phyloP scores from a whole-genome alignment of 1,140 invertebrate genomes.

The Onthophagus taurus region DNA sequence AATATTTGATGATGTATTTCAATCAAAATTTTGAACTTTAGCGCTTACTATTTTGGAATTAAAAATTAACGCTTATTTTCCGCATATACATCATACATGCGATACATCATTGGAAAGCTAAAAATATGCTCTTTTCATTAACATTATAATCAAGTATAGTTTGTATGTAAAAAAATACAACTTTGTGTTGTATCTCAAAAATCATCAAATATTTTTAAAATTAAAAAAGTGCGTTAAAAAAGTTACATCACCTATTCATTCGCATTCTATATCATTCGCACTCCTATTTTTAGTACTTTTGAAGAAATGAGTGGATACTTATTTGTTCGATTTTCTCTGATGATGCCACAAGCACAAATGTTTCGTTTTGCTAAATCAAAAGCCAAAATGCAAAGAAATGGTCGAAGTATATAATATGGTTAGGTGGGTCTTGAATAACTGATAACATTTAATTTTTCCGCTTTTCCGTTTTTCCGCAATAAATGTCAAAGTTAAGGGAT shows the following conservation, averaged over 20 bases:
- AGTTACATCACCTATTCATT: no score
- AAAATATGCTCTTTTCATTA: neutral
- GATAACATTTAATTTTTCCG: neutral
- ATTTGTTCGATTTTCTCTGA: conserved; percentile 7
- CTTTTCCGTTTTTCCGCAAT: conserved; percentile 6
- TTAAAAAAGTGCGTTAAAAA: neutral
- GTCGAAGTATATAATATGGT: neutral
- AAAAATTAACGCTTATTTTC: no score
- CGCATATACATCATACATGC: no score
- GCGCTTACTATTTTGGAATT: no score
- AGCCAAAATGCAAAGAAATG: neutral
- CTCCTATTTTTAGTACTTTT: neutral
- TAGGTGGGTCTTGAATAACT: neutral
- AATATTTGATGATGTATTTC: no score
- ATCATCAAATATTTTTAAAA: neutral
- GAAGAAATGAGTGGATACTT: no score
- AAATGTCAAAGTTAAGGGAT: conserved; percentile 7
- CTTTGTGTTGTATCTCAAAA: neutral
- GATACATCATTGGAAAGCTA: neutral
- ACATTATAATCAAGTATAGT: conserved; percentile 25
- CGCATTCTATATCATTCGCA: neutral
- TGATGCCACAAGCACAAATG: neutral
- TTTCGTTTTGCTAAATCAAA: neutral
- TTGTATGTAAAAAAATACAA: conserved; percentile 23
- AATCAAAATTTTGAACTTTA: no score